Evolutionary conservation across 2,797 vertebrate genomes (phyloP).

Genomic region (Apodemus agrarius): DNA sequence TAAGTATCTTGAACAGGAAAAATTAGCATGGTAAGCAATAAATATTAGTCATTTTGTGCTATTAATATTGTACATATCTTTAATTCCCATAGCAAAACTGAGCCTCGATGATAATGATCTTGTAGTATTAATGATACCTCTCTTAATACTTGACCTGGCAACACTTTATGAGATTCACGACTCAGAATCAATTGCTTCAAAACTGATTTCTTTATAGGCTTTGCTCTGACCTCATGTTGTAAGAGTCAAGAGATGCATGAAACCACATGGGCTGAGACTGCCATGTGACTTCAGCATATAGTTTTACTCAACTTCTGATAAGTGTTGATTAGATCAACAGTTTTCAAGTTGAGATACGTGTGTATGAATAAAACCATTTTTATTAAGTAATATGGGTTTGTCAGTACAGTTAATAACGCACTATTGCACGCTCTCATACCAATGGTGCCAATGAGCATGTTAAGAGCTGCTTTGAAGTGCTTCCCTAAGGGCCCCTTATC

Average conservation of each 20-base stretch:
- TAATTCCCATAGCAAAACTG: neutral
- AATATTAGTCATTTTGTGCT: neutral
- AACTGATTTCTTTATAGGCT: neutral
- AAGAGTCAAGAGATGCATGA: neutral
- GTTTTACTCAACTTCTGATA: conserved; percentile 48
- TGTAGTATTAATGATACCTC: neutral
- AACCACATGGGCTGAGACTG: neutral
- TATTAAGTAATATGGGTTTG: conserved; percentile 9
- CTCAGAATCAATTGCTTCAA: conserved; percentile 31
- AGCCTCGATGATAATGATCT: neutral
- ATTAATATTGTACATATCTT: neutral
- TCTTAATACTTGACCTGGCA: neutral
- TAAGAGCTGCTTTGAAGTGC: conserved; percentile 53
- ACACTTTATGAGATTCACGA: neutral
- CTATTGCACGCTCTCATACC: neutral
- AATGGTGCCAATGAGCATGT: conserved; percentile 16
- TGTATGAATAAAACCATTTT: conserved; percentile 51
- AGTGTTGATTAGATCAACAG: conserved; percentile 14
- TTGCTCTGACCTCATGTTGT: neutral
- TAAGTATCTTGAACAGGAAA: neutral
- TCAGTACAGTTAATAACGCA: conserved; percentile 31
- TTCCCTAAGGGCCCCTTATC: conserved; percentile 44
- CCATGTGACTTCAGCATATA: neutral
- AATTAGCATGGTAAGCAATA: neutral
- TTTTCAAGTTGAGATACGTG: conserved; percentile 44